Evolutionary conservation across 23 tunicate species (phyloP), one percentile per base, ranked within the genome.

Genomic region (Oikopleura dioica): DNA sequence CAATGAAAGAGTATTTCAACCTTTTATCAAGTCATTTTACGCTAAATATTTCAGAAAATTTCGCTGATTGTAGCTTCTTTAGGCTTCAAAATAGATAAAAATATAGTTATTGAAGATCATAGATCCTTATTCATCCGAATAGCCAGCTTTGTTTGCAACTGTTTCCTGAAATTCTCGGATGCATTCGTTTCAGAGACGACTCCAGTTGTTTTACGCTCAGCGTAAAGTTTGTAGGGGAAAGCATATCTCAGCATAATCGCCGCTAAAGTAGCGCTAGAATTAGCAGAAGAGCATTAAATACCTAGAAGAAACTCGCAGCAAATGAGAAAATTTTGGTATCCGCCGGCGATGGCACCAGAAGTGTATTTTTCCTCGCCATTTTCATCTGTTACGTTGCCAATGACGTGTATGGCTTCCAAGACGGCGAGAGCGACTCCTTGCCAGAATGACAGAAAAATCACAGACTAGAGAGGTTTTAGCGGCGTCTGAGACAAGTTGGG

Each of bases 361-460:
- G 79, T 79, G 32, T 82, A 81, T 4, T 76, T 37, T 23, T 81
- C 80, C 26, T 69, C 80, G 35, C 80, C 79, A 35, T 55, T 51
- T 1, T 87, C 95, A 23, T 84, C 95, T n/a, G 82, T 84, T 12
- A 89, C 81, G 9, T 89, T 76, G 29, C 83, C 86, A 44, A 89
- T 89, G 29, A 84, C 84, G 16, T 89, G 85, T 1, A 37, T 79
- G 26, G 88, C 87, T 80, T 89, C 96, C 21, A 89, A 59, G 34
- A 89, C 50, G 68, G 86, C 82, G 78, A 89, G 67, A 36, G 86
- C 79, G 1, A 89, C 87, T 2, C 96, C 96, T 89, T 89, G 96
- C 96, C 96, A 89, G 38, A 89, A 89, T 0, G 96, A 89, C 59
- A 89, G 91, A 37, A 89, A 89, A 85, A 89, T 89, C 29, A 89